Conservation (phyloP, 2,888 invertebrate genomes). For the Trachelus iudaicus region DNA sequence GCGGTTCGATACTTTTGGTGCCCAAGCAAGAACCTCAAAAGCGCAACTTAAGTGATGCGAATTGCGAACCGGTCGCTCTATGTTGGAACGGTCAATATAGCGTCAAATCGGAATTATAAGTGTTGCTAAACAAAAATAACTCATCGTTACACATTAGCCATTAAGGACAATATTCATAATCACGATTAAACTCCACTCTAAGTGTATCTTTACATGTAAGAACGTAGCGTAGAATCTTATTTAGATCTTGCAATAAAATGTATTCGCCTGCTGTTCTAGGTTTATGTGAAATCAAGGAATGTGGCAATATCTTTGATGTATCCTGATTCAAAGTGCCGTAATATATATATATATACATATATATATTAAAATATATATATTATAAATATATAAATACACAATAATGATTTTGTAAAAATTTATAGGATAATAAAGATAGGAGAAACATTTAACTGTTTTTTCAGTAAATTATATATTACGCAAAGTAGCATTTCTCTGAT, state of each 20-base stretch:
- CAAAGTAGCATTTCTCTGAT: not conserved
- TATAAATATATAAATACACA: not conserved
- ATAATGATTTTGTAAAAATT: not conserved
- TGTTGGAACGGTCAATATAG: not conserved
- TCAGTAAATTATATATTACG: not conserved
- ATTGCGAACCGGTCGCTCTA: not conserved
- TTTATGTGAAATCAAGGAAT: not conserved
- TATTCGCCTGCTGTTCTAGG: not conserved
- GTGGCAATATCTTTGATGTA: not conserved
- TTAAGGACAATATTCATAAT: not conserved
- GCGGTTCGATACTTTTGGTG: not conserved
- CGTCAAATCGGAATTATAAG: not conserved
- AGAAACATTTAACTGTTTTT: not conserved
- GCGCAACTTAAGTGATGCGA: not conserved
- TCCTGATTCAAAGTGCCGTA: not conserved
- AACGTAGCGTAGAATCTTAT: not conserved
- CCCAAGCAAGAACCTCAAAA: not conserved
- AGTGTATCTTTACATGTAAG: not conserved
- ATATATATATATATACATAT: not conserved
- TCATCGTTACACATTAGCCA: not conserved
- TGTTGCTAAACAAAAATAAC: not conserved
- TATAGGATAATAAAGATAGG: not conserved
- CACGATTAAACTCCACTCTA: not conserved
- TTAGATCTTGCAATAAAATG: not conserved
- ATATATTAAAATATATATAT: not conserved